Evolutionary conservation across 2,888 invertebrate species (phyloP).

Genomic region (Coleophora deauratella): DNA sequence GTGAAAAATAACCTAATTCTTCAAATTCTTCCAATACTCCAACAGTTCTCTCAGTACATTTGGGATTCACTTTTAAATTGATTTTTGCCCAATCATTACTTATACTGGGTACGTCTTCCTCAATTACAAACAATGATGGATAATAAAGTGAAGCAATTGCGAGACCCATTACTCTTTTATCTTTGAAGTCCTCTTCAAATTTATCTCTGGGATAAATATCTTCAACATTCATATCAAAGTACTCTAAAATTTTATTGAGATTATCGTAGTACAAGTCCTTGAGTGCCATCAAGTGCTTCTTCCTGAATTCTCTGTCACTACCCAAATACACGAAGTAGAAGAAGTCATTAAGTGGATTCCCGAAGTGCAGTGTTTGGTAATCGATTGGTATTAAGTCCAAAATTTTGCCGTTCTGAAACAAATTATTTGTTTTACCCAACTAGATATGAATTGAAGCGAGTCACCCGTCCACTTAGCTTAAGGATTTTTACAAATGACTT

Average conservation of each 20-base stretch:
- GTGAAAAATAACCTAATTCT: slow-evolving; percentile 21
- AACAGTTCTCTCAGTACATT: slow-evolving; percentile 20
- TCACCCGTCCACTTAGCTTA: no score
- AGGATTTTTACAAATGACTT: no score
- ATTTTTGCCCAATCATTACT: slow-evolving; percentile 19
- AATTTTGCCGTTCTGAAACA: slow-evolving; percentile 22
- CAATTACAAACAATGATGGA: slow-evolving; percentile 26
- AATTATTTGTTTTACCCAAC: no score
- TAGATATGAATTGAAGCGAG: no score
- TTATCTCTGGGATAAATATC: slow-evolving; percentile 23
- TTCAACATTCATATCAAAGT: slow-evolving; percentile 29
- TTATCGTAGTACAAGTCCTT: slow-evolving; percentile 27
- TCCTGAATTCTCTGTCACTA: slow-evolving; percentile 28
- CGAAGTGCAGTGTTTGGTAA: slow-evolving; percentile 28
- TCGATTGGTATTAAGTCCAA: slow-evolving; percentile 26
- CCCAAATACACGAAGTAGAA: slow-evolving; percentile 26
- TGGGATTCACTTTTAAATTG: slow-evolving; percentile 20
- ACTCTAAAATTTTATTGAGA: slow-evolving; percentile 20
- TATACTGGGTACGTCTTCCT: slow-evolving; percentile 24
- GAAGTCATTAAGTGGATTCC: slow-evolving; percentile 27
- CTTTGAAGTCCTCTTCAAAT: slow-evolving; percentile 29
- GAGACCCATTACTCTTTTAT: slow-evolving; percentile 14
- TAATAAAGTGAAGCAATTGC: slow-evolving; percentile 11
- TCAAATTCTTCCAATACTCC: slow-evolving; percentile 32
- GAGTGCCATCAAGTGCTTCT: slow-evolving; percentile 23